Evolutionary conservation across 1,140 invertebrate genomes (phyloP).

Genomic region (Laupala kohalensis): DNA sequence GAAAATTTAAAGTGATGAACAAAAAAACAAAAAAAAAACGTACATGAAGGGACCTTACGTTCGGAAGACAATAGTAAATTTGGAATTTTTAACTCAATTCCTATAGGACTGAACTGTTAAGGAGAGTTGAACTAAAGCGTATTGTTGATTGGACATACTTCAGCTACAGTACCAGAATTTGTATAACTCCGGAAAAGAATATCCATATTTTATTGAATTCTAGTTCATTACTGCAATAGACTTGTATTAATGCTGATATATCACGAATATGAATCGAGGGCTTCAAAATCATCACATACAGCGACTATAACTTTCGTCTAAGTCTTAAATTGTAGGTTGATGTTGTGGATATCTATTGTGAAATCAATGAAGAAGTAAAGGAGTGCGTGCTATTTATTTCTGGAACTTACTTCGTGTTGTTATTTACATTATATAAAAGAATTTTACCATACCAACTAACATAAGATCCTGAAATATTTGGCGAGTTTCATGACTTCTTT

Average conservation of each 20-base stretch:
- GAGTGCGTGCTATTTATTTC: not conserved
- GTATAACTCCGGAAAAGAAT: not conserved
- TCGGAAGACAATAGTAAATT: not conserved
- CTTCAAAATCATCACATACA: not conserved
- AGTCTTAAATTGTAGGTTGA: not conserved
- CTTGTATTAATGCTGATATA: not conserved
- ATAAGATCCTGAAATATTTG: not conserved
- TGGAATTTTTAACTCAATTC: not conserved
- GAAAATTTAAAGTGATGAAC: not conserved
- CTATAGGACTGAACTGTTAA: not conserved
- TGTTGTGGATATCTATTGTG: not conserved
- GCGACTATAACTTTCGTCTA: not conserved
- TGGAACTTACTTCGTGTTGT: not conserved
- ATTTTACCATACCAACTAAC: no score
- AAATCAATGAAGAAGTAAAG: not conserved
- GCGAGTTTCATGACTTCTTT: not conserved
- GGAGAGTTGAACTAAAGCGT: not conserved
- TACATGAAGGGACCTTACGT: not conserved
- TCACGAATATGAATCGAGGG: not conserved
- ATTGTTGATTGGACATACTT: not conserved
- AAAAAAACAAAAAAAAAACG: no score
- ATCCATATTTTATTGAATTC: not conserved
- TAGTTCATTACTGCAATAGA: not conserved
- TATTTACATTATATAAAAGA: not conserved
- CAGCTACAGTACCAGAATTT: not conserved